Conservation (phyloP, 2,888 invertebrate species). For the Synergus gifuensis region DNA sequence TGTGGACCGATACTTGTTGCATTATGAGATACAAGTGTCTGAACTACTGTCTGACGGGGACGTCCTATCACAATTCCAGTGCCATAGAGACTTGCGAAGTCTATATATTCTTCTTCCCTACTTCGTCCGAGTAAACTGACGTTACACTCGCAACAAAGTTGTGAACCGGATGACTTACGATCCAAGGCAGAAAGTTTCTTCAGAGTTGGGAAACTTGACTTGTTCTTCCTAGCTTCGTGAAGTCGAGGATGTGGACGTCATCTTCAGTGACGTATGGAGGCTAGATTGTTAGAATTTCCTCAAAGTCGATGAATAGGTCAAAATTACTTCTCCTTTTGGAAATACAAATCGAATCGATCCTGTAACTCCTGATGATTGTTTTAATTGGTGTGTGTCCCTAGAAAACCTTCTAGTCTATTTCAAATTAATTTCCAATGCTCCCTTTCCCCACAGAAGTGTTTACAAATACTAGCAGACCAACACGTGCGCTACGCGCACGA, state of each 20-base stretch:
- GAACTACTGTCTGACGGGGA: background rate
- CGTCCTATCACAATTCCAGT: conserved; percentile 4
- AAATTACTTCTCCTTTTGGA: background rate
- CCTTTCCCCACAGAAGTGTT: too few relatives aligned
- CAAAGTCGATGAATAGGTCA: background rate
- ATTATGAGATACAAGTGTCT: conserved; percentile 21
- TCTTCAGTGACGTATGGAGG: conserved; percentile 19
- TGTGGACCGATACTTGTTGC: conserved; percentile 23
- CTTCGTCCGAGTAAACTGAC: conserved; percentile 31
- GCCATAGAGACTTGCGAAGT: conserved; percentile 5
- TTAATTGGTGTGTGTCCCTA: too few relatives aligned
- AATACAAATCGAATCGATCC: background rate
- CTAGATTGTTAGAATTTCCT: background rate
- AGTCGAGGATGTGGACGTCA: conserved; percentile 24
- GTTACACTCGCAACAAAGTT: conserved; percentile 24
- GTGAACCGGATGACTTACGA: conserved; percentile 31
- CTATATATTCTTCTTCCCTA: background rate
- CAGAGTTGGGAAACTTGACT: conserved; percentile 22
- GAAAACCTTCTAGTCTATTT: too few relatives aligned
- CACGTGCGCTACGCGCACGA: too few relatives aligned
- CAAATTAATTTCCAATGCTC: too few relatives aligned
- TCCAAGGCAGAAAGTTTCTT: conserved; percentile 31
- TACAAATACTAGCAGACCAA: too few relatives aligned
- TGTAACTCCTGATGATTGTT: too few relatives aligned
- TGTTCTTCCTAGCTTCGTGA: conserved; percentile 7